Percentiles rank a stretch among this genome's conserved stretches.
These are phyloP conservation scores for Desmophyllum pertusum DNA, from an alignment of 92 coral and sea anemone genomes.

Conservation along the genomic window DNA sequence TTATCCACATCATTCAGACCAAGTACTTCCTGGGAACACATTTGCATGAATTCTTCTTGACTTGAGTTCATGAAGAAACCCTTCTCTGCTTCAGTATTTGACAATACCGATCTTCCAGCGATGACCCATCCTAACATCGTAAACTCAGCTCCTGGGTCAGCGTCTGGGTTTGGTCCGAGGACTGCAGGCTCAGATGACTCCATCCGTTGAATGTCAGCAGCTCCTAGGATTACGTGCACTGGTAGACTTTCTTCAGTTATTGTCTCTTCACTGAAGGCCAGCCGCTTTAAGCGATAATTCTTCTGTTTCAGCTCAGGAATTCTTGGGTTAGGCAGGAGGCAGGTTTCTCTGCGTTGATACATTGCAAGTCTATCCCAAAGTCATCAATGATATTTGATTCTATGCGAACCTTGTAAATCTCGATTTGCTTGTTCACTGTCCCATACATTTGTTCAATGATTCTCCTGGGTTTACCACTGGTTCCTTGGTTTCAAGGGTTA, in stretches of 20 bases:
- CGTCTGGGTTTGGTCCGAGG: conserved; percentile 63
- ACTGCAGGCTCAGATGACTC: conserved; percentile 33
- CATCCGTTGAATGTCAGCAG: conserved; percentile 43
- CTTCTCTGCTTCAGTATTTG: conserved; percentile 49
- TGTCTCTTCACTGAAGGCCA: conserved; percentile 57
- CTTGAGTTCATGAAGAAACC: conserved; percentile 57
- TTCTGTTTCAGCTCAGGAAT: conserved; percentile 49
- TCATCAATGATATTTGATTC: conserved; percentile 14
- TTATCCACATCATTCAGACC: conserved; percentile 55
- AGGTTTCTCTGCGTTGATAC: conserved; percentile 56
- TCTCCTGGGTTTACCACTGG: too few relatives aligned
- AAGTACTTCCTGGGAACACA: conserved; percentile 75
- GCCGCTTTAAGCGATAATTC: conserved; percentile 32
- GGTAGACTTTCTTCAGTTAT: conserved; percentile 32
- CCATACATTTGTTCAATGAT: conserved; percentile 65
- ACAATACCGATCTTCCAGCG: conserved; percentile 38
- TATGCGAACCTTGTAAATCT: conserved; percentile 41
- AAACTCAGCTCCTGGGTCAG: conserved; percentile 72
- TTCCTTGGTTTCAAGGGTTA: too few relatives aligned
- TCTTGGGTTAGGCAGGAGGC: conserved; percentile 50
- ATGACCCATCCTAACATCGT: conserved; percentile 75
- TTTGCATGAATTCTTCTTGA: conserved; percentile 54
- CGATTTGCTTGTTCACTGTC: conserved; percentile 43
- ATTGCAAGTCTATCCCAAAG: conserved; percentile 43
- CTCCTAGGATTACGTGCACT: conserved; percentile 36